Evolutionary conservation across 2,888 invertebrate species (phyloP).

Genomic region (Eucriotettix oculatus): DNA sequence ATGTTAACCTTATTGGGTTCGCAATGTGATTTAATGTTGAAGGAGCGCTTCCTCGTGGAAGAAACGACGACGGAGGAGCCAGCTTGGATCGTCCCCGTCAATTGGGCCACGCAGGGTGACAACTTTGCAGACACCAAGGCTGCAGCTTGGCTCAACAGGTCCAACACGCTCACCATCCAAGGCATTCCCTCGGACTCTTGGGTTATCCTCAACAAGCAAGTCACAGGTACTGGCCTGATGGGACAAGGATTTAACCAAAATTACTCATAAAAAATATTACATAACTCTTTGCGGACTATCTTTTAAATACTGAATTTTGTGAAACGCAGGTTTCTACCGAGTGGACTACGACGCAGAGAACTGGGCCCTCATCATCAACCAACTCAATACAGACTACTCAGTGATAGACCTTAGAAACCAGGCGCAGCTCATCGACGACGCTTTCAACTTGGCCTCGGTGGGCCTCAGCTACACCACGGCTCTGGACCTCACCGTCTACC

Average conservation of each 20-base stretch:
- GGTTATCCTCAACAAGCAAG: constrained; percentile 56
- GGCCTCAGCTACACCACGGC: constrained; percentile 27
- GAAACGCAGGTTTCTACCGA: constrained; percentile 41
- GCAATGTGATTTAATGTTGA: no score
- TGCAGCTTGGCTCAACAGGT: constrained; percentile 1
- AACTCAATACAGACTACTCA: constrained; percentile 11
- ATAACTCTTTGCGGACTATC: no score
- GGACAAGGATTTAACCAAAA: no score
- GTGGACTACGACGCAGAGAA: constrained; percentile 56
- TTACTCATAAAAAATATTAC: no score
- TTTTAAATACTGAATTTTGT: no score
- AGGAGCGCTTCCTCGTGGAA: not conserved
- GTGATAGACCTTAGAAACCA: constrained; percentile 31
- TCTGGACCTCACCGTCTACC: constrained; percentile 31
- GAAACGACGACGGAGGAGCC: not conserved
- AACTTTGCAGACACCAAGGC: constrained; percentile 1
- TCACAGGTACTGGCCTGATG: constrained; percentile 56
- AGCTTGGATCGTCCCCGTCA: constrained; percentile 1
- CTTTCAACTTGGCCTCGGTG: constrained; percentile 26
- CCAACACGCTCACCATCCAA: not conserved
- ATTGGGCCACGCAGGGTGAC: constrained; percentile 1
- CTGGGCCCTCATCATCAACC: constrained; percentile 45
- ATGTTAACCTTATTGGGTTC: no score
- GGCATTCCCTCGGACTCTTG: constrained; percentile 24
- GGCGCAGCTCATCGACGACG: constrained; percentile 39